Evolutionary conservation across 2,888 invertebrate genomes (phyloP), one percentile per base, ranked within the genome.

Genomic region (Diabrotica balteata): DNA sequence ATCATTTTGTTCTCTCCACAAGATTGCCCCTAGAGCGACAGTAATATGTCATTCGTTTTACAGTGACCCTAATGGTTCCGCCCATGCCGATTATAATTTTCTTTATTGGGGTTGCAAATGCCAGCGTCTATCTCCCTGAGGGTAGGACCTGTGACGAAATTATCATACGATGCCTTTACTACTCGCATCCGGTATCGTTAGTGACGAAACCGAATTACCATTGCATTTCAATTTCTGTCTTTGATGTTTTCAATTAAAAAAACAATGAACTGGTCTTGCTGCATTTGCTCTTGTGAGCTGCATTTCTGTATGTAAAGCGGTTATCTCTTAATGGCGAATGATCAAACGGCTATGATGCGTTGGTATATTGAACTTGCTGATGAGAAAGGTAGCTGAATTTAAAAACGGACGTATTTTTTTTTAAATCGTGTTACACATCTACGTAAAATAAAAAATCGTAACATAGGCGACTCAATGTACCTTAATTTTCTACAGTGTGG

Each of bases 191-290:
- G 57, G 53, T 61, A 58, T 65, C 72, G 70, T 72, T 68, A 70
- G 65, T 43, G 51, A 60, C 67, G 62, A 67, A 65, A 67, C 72
- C 59, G 66, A 70, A 72, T 72, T 70, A 68, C 68, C 69, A 69
- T 72, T 61, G 64, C 67, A 72, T 72, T 72, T 69, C 68, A 69
- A 69, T 72, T 72, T 66, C 66, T 69, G 66, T 54, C 72, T 72
- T 72, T 72, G 72, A 72, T 72, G 68, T 72, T 70, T 45, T 67
- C 69, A 68, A 67, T 72, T 69, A 66, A 55, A 68, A 67, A 66
- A 59, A 59, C 65, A 66, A 66, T 61, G 64, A 67, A 66, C 52
- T 49, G 62, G 53, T 46, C 46, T 42, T 46, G 11, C 47, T 63
- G 62, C 59, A 52, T 58, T 65, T 67, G 47, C 62, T 59, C 44